phyloP scores from a whole-genome alignment of 2,113 vertebrate species.

The Ovis aries region ARS-UI_Ramb_v3.0 NC_056055.1:191217501-191218000 shows the following conservation, averaged over 20 bases:
- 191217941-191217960: not conserved
- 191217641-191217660: constrained; percentile 77
- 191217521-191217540: constrained; percentile 81
- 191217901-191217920: not conserved
- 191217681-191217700: constrained; percentile 80
- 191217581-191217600: not conserved
- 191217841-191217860: not conserved
- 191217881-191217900: not conserved
- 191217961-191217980: not conserved
- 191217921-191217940: not conserved
- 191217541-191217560: constrained; percentile 81
- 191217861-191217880: not conserved
- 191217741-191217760: constrained; percentile 66
- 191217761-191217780: constrained; percentile 26
- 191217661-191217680: constrained; percentile 79
- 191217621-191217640: constrained; percentile 80
- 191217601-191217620: constrained; percentile 91
- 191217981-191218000: not conserved
- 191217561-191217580: constrained; percentile 81
- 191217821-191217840: not conserved
- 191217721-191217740: constrained; percentile 84
- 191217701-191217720: constrained; percentile 84
- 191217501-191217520: constrained; percentile 79
- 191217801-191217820: not conserved
- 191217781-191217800: constrained; percentile 65